Base-by-base conservation (phyloP, 2,797 vertebrate genomes). In the Poeciliopsis paucimaculata region DNA sequence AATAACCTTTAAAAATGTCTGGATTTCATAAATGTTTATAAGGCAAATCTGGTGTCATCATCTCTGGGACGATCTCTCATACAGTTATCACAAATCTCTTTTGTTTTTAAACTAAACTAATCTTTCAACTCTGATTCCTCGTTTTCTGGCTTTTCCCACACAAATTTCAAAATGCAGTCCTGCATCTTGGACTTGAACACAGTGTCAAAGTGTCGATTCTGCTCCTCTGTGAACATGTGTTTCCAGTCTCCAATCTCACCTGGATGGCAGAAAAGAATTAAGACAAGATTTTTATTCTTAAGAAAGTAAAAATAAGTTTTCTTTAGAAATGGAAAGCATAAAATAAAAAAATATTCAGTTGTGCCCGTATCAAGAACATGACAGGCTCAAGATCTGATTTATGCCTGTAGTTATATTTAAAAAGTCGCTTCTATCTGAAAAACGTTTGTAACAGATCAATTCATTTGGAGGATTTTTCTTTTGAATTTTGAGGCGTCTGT, bases 221-320 rank as follows among this genome's bases (percentile, higher is more conserved):
- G 95, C 81, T 94, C 90, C 1, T 93, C 77, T 11, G 96, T 95
- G 86, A 98, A 96, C 84, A 94, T 93, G 80, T 91, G 93, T 39
- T 82, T 94, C 97, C 97, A 97, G 85, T 97, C 96, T 36, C 96
- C 97, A 18, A 94, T 92, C 77, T 94, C 89, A 13, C 97, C 97
- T 97, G 77, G 12, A 72, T 15, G 41, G 23, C 16, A 74, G 31
- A 12, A 4, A 34, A 23, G 11, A 60, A 74, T n/a, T 16, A 36
- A n/a, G 49, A n/a, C n/a, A 76, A 12, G 23, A 70, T 5, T 5
- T 41, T 26, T 26, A 43, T 26, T 26, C 1, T 31, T 10, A 60
- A 60, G 55, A 28, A 31, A 31, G 55, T 31, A 12, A 51, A 51
- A 51, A 23, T 53, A 53, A 31, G 5, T 60, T 60, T 31, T 60